Conservation (phyloP, 2,888 invertebrate genomes). For the Amiota mariae region DNA sequence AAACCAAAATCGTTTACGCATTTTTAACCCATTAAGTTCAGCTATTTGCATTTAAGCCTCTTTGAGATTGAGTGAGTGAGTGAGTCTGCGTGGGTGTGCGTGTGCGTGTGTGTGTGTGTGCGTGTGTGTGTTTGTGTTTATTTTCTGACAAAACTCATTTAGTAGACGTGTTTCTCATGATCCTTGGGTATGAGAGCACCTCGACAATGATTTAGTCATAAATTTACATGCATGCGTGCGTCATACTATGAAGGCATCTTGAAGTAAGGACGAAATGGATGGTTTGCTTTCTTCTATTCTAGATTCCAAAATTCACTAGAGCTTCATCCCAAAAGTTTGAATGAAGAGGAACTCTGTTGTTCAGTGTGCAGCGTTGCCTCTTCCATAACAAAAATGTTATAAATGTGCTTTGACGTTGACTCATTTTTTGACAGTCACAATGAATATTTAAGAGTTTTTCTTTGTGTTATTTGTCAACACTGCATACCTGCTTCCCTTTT, state of each 20-base stretch:
- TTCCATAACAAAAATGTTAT: not conserved
- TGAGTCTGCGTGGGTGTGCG: no score
- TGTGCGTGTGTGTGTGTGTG: no score
- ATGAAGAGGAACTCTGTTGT: no score
- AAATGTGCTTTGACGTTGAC: not conserved
- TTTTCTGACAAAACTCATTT: no score
- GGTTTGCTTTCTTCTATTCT: not conserved
- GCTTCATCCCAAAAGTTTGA: no score
- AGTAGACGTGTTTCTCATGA: no score
- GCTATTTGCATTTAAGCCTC: slow-evolving; percentile 21
- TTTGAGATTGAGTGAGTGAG: not conserved
- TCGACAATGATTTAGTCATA: not conserved
- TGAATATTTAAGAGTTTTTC: not conserved
- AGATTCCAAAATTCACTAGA: not conserved
- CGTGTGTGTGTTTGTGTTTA: not conserved
- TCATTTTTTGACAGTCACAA: not conserved
- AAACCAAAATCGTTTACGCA: slow-evolving; percentile 62
- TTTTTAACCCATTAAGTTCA: slow-evolving; percentile 60
- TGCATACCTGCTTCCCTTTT: not conserved
- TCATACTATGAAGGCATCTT: slow-evolving; percentile 1
- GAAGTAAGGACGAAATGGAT: not conserved
- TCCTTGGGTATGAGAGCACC: no score
- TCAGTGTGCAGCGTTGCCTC: not conserved
- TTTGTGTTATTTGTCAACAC: slow-evolving; percentile 10
- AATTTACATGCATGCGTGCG: slow-evolving; percentile 17